Base-by-base conservation (phyloP, 2,797 vertebrate species). In the Falco naumanni region DNA sequence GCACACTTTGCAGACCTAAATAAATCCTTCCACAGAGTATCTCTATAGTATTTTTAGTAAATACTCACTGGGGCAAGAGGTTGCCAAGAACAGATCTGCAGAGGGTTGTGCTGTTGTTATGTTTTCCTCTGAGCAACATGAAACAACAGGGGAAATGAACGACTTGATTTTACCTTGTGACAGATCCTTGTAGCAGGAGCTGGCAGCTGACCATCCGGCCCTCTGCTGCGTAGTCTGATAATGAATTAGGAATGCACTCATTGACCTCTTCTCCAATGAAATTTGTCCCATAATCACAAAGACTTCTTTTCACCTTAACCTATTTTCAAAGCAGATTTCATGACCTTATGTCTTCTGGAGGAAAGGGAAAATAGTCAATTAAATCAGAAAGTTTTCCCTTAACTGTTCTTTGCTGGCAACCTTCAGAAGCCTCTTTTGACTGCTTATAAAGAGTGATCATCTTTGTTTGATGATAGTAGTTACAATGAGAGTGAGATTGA, bases 11-110 rank as follows among this genome's bases (percentile, higher is more conserved):
- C 26, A 81, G 94, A 45, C 74, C 71, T 54, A 85, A 93, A 90
- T 93, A 97, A 97, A 94, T 91, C 83, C 90, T 97, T 96, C 87
- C 89, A 33, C 57, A 43, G 80, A 85, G 78, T 76, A 72, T 83
- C 72, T 83, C 60, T 84, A 3, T 70, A 61, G 85, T 94, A 90
- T 90, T 93, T 96, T 82, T 54, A 89, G 69, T 59, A 76, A 66
- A 87, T 78, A 66, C 9, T 60, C 50, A 59, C 24, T 2, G 6
- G 75, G 87, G 88, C 95, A 91, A 53, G 61, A 70, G 74, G 63
- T 29, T 12, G 61, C 92, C 19, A 48, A 45, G 74, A 91, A 86
- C 87, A 86, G 91, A 93, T 71, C 76, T 88, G 74, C 68, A 91
- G 89, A 77, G 63, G 63, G 16, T 28, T 78, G 60, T 84, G 39